These are phyloP conservation scores for Athripsodes cinereus DNA, from an alignment of 2,888 invertebrate genomes.

Conservation along the genomic window DNA sequence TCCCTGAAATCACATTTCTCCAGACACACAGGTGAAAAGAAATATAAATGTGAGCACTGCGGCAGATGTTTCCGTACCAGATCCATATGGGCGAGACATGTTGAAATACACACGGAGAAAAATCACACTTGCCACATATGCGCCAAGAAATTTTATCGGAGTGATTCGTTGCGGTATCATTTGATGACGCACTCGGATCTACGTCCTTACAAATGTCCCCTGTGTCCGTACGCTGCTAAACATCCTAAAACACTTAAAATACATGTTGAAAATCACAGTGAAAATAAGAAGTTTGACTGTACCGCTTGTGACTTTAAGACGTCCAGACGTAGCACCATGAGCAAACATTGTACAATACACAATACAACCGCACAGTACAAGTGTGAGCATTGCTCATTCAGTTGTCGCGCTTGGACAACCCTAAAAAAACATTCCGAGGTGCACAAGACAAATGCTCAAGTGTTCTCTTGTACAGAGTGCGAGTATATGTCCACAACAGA, in stretches of 20 bases:
- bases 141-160: neutral
- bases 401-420: neutral
- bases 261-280: neutral
- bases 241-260: neutral
- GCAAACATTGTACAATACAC: neutral
- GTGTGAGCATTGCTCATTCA: neutral
- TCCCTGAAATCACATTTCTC: conserved; percentile 4
- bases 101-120: neutral
- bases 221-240: neutral
- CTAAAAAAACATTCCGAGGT: neutral
- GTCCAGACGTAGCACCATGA: neutral
- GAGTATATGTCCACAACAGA: neutral
- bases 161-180: neutral
- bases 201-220: neutral
- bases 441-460: neutral
- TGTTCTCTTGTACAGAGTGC: conserved; percentile 6
- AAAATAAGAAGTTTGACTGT: neutral
- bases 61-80: neutral
- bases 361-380: neutral
- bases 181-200: neutral
- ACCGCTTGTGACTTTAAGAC: neutral
- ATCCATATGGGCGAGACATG: neutral
- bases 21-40: conserved; percentile 3
- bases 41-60: conserved; percentile 8
- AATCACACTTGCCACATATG: neutral